Base-by-base conservation (phyloP, 92 coral and sea anemone species). In the Phymanthus crucifer region DNA sequence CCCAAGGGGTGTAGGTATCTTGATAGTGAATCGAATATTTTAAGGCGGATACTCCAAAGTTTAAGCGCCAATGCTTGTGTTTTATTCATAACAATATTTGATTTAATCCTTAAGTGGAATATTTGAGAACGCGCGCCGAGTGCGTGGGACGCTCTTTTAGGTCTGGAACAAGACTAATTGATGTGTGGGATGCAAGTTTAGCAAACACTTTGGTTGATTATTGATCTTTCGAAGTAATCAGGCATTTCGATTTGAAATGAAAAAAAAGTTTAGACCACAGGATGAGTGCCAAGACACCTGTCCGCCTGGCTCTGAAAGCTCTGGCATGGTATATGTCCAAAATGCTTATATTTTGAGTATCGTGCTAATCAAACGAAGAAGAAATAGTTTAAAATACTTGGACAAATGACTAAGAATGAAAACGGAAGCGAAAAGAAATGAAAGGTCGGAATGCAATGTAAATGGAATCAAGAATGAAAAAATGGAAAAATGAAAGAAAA, bases 121-220 rank as follows among this genome's bases (percentile, higher is more conserved):
- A 54, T 54, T 54, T 54, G 64, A 54, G 64, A 19, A 54, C 26
- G 64, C 50, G 50, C 64, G 5, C 27, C 64, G 6, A 54, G 27
- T 8, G 64, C 64, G 64, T 54, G 68, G 68, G 75, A 71, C 32
- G 50, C 21, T 6, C 1, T 40, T n/a, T 40, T 71, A 24, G 5
- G 26, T 71, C 40, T 71, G 19, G 50, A 56, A 56, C 79, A 34
- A 29, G 26, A 14, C 70, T 75, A 75, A 75, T 75, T 43, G 79
- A 27, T 66, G 70, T 9, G 79, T 74, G 65, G 78, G 78, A 17
- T 40, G 45, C 23, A 14, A 33, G 79, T 57, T 75, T 33, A 75
- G 79, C 79, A 75, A 75, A 75, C 32, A 75, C 50, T 75, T 27
- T 68, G 17, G 33, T 9, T 61, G 68, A 61, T 61, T 27, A 61